A percentile compares a stretch with the other conserved stretches of the same genome.
phyloP scores from a whole-genome alignment of 2,113 vertebrate genomes.

The Platysteira castanea region DNA sequence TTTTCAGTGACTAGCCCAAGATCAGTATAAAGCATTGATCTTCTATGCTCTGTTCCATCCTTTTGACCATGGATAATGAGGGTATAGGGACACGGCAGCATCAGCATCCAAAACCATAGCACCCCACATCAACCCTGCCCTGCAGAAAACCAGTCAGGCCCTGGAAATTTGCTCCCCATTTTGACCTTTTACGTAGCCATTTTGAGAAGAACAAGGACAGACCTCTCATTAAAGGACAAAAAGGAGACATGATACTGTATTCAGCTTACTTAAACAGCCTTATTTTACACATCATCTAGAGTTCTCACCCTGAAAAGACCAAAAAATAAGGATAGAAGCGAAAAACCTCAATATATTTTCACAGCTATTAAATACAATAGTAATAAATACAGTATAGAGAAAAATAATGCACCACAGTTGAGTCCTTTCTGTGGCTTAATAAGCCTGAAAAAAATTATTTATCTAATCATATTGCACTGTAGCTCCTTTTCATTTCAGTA shows the following conservation, averaged over 20 bases:
- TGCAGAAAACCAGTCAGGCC: background rate
- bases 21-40: background rate
- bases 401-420: background rate
- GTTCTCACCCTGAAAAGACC: background rate
- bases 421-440: background rate
- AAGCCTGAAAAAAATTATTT: background rate
- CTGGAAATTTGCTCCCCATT: background rate
- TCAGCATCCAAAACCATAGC: background rate
- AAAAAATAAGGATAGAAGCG: background rate
- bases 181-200: background rate
- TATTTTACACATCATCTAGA: background rate
- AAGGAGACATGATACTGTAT: background rate
- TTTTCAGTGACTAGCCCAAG: background rate
- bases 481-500: background rate
- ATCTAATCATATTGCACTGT: background rate
- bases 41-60: background rate
- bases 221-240: background rate
- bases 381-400: background rate
- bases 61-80: background rate
- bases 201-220: background rate
- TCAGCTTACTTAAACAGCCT: background rate
- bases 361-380: background rate
- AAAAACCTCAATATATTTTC: background rate
- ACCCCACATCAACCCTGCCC: background rate
- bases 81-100: background rate